Evolutionary conservation across 2,797 vertebrate genomes (phyloP), one percentile per base, ranked within the genome.

Genomic region (Sebastes diploproa): DNA sequence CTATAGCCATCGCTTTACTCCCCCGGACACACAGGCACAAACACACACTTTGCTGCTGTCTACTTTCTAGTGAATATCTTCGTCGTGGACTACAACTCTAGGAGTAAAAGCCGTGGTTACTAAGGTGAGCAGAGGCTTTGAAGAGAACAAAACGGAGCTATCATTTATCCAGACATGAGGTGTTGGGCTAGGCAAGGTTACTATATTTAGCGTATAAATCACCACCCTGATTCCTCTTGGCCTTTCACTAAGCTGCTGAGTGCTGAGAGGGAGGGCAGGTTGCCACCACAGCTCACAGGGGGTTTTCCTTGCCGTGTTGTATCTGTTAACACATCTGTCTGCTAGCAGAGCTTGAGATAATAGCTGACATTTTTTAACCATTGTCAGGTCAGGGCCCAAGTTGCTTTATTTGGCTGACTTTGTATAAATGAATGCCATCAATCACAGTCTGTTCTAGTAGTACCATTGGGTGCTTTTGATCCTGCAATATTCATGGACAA

Each of bases 181-280:
- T 68, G 77, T 85, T 82, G 68, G 72, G 74, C 84, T 70, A 68
- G 75, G 72, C 55, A 68, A 69, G 86, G 83, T 67, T 73, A 83
- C 93, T 94, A 95, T 94, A 89, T 92, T 93, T 94, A 94, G 91
- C 69, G 1, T 77, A 83, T 85, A 93, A 93, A 93, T 93, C 92
- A 90, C 81, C 88, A 84, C 83, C 83, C 89, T 87, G 88, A 90
- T 91, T 93, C 86, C 89, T 89, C 87, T 86, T 94, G 92, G 90
- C 92, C 93, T 92, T 93, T 94, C 80, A 85, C 89, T 95, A 93
- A 94, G 92, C 91, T 92, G 88, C 84, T 87, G 84, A 92, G 83
- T 90, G 81, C 88, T 90, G 86, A 70, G 87, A 83, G 84, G 86
- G 87, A 81, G 88, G 85, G 83, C 81, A 88, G 88, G 90, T 88